These are phyloP conservation scores for Tetanocera ferruginea DNA, from an alignment of 2,888 invertebrate genomes.

Conservation along the genomic window DNA sequence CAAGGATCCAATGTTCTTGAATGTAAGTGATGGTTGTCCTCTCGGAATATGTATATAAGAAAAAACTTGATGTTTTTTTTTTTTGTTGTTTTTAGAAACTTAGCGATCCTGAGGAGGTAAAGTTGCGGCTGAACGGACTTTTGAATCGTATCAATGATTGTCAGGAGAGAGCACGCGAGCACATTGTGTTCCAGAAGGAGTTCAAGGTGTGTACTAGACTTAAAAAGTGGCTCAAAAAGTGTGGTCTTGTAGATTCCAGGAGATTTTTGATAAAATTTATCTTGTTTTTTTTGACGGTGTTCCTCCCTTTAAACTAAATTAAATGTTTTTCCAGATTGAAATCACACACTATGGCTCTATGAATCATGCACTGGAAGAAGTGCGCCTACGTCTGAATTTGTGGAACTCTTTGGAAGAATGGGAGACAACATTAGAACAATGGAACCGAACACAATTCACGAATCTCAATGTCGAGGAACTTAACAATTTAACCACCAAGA, in stretches of 20 bases:
- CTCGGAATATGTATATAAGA: too few relatives aligned
- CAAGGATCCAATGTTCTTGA: conserved; percentile 64
- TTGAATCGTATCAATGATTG: conserved; percentile 76
- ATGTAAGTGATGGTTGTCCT: conserved; percentile 54
- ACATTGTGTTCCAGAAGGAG: conserved; percentile 85
- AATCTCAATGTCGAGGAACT: conserved; percentile 81
- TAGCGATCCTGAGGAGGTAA: conserved; percentile 78
- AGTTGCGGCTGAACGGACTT: conserved; percentile 76
- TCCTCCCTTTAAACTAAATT: too few relatives aligned
- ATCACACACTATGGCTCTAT: conserved; percentile 85
- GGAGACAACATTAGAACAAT: conserved; percentile 76
- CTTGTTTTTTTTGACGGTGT: not conserved
- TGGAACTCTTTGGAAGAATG: conserved; percentile 86
- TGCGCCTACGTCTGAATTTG: conserved; percentile 82
- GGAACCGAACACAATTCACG: conserved; percentile 72
- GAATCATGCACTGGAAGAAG: conserved; percentile 83
- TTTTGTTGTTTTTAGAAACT: conserved; percentile 73
- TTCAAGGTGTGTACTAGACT: conserved; percentile 76
- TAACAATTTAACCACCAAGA: conserved; percentile 75
- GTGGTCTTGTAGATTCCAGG: not conserved
- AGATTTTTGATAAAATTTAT: not conserved
- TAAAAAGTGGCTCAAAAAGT: too few relatives aligned
- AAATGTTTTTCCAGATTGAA: too few relatives aligned
- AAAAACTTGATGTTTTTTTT: not conserved
- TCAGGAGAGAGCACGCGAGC: conserved; percentile 79